A percentile compares a stretch with the other conserved stretches of the same genome.
Conservation (phyloP, 2,113 vertebrate species). For the Jaculus jaculus region DNA sequence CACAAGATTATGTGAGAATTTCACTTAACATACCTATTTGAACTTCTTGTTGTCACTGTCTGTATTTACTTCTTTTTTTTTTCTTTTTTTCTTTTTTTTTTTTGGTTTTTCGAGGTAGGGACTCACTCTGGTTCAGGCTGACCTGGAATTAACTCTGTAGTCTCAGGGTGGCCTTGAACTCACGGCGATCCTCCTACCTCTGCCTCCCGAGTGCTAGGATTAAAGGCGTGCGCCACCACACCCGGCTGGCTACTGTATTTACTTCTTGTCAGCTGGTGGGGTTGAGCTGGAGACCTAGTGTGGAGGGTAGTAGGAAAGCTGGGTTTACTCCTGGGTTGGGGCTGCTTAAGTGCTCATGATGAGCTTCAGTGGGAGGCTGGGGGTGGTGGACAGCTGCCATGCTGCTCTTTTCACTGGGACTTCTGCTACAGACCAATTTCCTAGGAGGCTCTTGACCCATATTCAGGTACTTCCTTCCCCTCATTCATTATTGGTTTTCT, state of each 20-base stretch:
- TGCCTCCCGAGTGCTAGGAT: too few relatives aligned
- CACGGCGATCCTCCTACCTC: too few relatives aligned
- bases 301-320: constrained; percentile 36
- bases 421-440: neutral
- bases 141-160: too few relatives aligned
- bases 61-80: neutral
- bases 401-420: neutral
- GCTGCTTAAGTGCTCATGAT: neutral
- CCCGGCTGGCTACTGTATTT: too few relatives aligned
- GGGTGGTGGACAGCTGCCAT: neutral
- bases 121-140: too few relatives aligned
- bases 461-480: neutral
- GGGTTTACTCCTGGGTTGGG: neutral
- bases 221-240: too few relatives aligned
- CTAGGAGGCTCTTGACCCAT: constrained; percentile 7
- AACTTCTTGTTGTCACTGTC: neutral
- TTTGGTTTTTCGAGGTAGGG: too few relatives aligned
- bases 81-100: too few relatives aligned
- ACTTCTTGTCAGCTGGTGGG: constrained; percentile 42
- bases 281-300: constrained; percentile 10
- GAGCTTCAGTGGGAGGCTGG: neutral
- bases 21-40: neutral
- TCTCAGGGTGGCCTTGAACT: too few relatives aligned
- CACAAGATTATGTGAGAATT: neutral
- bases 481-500: neutral